Evolutionary conservation across 2,797 vertebrate genomes (phyloP), one percentile per base, ranked within the genome.

Genomic region (Adelosebastes latens): DNA sequence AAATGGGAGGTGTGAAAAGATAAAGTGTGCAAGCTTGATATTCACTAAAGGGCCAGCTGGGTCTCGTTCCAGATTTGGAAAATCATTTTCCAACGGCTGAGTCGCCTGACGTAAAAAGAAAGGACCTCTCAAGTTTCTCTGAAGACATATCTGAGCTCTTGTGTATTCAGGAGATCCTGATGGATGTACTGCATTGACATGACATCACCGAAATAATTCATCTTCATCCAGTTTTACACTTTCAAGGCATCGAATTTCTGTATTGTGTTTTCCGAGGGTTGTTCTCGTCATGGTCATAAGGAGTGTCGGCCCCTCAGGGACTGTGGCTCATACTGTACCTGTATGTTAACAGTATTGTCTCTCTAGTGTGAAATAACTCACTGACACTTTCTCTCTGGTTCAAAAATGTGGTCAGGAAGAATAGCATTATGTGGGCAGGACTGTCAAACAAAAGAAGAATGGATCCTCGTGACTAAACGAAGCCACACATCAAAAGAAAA

Each of bases 1-100:
- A 90, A 87, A 83, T 8, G 14, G 58, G 71, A 91, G 84, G 90
- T 86, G 92, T 78, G 88, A 90, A 91, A 82, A 88, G 90, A 93
- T 78, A 63, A 81, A 82, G 79, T 72, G 81, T 62, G 77, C 49
- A 71, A 79, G 67, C 75, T n/a, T 88, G 86, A 93, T 88, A 89
- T 89, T 85, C 84, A 58, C 64, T 14, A 24, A 53, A 74, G 70
- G 75, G 71, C 88, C 86, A 88, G 88, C 86, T 90, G 91, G 80
- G 84, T 88, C 87, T 79, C 16, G 18, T 91, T 81, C 91, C 76
- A 92, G 81, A 89, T 93, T 90, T 88, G 39, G 64, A 86, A 86
- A 90, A 88, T 79, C 0, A 65, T 80, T 88, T 89, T 85, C 79
- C 68, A 68, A 53, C 1, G 49, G 14, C 66, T 55, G 22, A 3